phyloP scores from a whole-genome alignment of 2,888 invertebrate genomes.

The Steinernema carpocapsae region DNA sequence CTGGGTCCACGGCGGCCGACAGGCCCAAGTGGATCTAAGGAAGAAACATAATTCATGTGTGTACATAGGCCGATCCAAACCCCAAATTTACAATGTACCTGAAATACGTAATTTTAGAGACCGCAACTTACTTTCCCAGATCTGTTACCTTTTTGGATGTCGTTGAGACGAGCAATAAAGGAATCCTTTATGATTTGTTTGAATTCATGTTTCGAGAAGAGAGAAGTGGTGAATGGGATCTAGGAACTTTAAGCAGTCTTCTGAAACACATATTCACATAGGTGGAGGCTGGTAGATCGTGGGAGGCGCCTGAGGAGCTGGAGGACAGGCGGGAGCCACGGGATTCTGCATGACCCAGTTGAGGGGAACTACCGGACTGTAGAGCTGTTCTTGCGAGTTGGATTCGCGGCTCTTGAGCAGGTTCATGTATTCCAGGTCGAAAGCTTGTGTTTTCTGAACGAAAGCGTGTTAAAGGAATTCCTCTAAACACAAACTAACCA shows the following conservation, averaged over 20 bases:
- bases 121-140: neutral
- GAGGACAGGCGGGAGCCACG: too few relatives aligned
- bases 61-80: neutral
- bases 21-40: slow-evolving; percentile 43
- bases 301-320: too few relatives aligned
- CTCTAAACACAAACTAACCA: neutral
- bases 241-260: too few relatives aligned
- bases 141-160: neutral
- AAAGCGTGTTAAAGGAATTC: too few relatives aligned
- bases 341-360: too few relatives aligned
- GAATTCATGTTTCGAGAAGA: too few relatives aligned
- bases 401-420: neutral
- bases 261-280: too few relatives aligned
- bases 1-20: slow-evolving; percentile 43
- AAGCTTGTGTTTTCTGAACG: neutral
- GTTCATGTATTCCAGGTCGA: neutral
- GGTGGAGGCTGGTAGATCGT: too few relatives aligned
- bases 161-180: too few relatives aligned
- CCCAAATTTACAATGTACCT: neutral
- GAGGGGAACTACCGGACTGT: neutral
- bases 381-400: neutral
- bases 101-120: neutral
- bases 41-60: neutral
- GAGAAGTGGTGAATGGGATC: too few relatives aligned
- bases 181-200: too few relatives aligned